Base-by-base conservation (phyloP, 2,113 vertebrate genomes). In the Bubalus kerabau region DNA sequence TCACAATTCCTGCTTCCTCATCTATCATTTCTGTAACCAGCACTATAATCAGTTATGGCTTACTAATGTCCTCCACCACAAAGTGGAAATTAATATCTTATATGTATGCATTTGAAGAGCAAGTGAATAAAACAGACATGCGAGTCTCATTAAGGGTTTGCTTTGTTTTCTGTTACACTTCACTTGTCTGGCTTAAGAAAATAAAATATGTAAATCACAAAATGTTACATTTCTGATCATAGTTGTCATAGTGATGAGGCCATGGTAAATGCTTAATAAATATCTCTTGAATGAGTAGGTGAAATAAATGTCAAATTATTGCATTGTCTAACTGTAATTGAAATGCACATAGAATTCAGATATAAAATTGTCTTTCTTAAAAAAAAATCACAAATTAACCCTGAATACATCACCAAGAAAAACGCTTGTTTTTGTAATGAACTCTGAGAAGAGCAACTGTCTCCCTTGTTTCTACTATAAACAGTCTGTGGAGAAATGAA, bases 71-170 rank as follows among this genome's bases (percentile, higher is more conserved):
- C 90, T 97, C 87, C 85, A 30, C 94, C 46, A 57, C 83, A n/a
- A 11, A 50, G 52, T 87, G 26, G 97, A 98, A 56, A 97, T 98
- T 93, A 97, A 95, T 90, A 88, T 12, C 19, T 94, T 83, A 17
- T 52, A 52, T 14, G 84, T 84, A 30, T 52, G 30, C 43, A 89
- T 64, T 91, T 80, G 59, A 23, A 89, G 57, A 74, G 40, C 94
- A 95, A 92, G 30, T 46, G 67, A 30, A 50, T 87, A 32, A 83
- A 89, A 54, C 21, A 91, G 57, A 97, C 26, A 3, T 10, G 13
- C 2, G 32, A 48, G 71, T 87, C 46, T 83, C 78, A 43, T 7
- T 6, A 57, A 43, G 23, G 50, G 2, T 60, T 60, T 19, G 40
- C 52, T 87, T 46, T 54, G 62, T 13, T 96, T 96, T 57, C 86